These are phyloP conservation scores for Ciconia stormi DNA, from an alignment of 2,113 vertebrate species.

Conservation along the genomic window DNA sequence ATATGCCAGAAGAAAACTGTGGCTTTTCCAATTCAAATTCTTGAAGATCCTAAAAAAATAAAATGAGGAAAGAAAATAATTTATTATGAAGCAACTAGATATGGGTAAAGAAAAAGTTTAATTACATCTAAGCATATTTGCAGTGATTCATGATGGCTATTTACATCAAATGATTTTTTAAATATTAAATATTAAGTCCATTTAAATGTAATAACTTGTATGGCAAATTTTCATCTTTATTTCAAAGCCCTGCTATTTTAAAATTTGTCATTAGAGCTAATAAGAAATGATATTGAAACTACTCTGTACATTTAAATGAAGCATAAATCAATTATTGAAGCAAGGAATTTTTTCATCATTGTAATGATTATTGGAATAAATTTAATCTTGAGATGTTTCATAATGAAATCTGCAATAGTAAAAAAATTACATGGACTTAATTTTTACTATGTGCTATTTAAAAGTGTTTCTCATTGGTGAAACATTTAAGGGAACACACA, in stretches of 20 bases:
- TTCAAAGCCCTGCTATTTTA: slow-evolving; percentile 80
- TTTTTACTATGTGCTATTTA: slow-evolving; percentile 66
- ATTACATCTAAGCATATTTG: slow-evolving; percentile 80
- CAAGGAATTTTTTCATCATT: slow-evolving; percentile 82
- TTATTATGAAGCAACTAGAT: slow-evolving; percentile 72
- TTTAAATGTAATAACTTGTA: slow-evolving; percentile 85
- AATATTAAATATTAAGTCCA: slow-evolving; percentile 86
- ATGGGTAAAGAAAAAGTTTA: slow-evolving; percentile 75
- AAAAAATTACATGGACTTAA: slow-evolving; percentile 69
- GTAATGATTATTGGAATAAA: slow-evolving; percentile 84
- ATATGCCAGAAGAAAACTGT: not conserved
- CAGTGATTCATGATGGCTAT: slow-evolving; percentile 82
- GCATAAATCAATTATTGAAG: slow-evolving; percentile 87
- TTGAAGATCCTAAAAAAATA: slow-evolving; percentile 3
- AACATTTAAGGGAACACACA: slow-evolving; percentile 35
- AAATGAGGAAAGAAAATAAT: slow-evolving; percentile 65
- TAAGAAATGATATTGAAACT: slow-evolving; percentile 84
- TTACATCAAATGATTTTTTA: slow-evolving; percentile 86
- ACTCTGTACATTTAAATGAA: slow-evolving; percentile 83
- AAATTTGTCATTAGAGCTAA: slow-evolving; percentile 82
- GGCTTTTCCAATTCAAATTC: slow-evolving; percentile 33
- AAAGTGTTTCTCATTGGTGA: slow-evolving; percentile 38
- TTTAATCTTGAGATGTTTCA: slow-evolving; percentile 77
- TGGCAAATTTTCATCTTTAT: slow-evolving; percentile 84
- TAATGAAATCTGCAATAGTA: slow-evolving; percentile 76